Percentiles rank a stretch among this genome's conserved stretches.
These are phyloP conservation scores for Clistopyga incitator DNA, from an alignment of 2,888 invertebrate genomes.

Conservation along the genomic window DNA sequence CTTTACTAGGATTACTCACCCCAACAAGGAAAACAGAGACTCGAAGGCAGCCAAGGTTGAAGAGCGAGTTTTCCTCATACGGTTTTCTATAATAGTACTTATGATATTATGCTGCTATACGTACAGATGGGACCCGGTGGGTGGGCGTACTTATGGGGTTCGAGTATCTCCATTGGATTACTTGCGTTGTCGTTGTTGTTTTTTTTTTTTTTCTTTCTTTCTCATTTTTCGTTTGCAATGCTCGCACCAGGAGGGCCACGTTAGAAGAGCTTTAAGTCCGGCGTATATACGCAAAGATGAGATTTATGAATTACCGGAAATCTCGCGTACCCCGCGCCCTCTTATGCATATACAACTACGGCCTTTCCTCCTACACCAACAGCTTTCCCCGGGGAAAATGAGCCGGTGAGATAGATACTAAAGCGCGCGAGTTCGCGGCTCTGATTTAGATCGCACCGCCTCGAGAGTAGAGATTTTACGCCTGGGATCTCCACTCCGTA, in stretches of 20 bases:
- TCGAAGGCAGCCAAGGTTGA: constrained; percentile 27
- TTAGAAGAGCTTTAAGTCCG: constrained; percentile 54
- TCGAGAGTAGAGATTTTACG: constrained; percentile 57
- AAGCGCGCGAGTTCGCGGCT: constrained; percentile 33
- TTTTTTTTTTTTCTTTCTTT: constrained; percentile 25
- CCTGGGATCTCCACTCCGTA: constrained; percentile 61
- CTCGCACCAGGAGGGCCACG: constrained; percentile 6
- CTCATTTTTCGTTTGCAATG: constrained; percentile 27
- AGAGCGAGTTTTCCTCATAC: constrained; percentile 35
- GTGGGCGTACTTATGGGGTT: constrained; percentile 37
- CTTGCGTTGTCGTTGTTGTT: constrained; percentile 12
- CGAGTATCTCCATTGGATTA: constrained; percentile 19
- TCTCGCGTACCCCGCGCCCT: constrained; percentile 42
- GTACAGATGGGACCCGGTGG: constrained; percentile 22
- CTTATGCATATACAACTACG: constrained; percentile 18
- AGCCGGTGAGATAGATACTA: constrained; percentile 43
- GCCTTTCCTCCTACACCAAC: constrained; percentile 45
- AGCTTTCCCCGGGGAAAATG: constrained; percentile 61
- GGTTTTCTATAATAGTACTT: constrained; percentile 47
- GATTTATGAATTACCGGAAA: constrained; percentile 67
- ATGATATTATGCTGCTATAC: constrained; percentile 25
- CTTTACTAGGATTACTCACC: constrained; percentile 43
- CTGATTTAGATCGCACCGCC: constrained; percentile 60
- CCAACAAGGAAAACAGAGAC: constrained; percentile 5
- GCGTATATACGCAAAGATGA: constrained; percentile 56